Evolutionary conservation across 2,797 vertebrate genomes (phyloP).

Genomic region (Loriculus beryllinus): DNA sequence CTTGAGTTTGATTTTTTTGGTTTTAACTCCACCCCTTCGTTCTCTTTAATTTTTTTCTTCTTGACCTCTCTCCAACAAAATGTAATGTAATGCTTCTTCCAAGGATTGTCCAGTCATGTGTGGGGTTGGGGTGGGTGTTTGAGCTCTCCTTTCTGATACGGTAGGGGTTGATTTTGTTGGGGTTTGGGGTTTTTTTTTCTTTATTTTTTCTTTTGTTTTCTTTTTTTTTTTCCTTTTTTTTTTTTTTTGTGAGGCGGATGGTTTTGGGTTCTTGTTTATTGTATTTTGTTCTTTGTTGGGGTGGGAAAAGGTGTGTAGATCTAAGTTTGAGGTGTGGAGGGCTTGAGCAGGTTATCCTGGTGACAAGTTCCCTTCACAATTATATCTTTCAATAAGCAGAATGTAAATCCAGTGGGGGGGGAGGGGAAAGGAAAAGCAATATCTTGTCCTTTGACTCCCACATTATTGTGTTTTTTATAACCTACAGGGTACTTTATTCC

Average conservation of each 20-base stretch:
- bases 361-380: slow-evolving; percentile 56
- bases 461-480: slow-evolving; percentile 46
- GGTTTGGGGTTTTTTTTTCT: neutral
- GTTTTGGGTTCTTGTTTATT: neutral
- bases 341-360: slow-evolving; percentile 62
- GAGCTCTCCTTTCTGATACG: neutral
- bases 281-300: neutral
- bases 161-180: slow-evolving; percentile 7
- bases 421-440: slow-evolving; percentile 56
- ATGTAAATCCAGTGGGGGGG: slow-evolving; percentile 65
- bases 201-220: too few species aligned
- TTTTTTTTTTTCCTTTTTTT: too few species aligned
- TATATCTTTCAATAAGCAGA: slow-evolving; percentile 71
- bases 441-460: slow-evolving; percentile 67
- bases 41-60: neutral
- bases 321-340: slow-evolving; percentile 62
- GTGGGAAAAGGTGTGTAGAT: slow-evolving; percentile 55
- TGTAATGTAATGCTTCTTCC: slow-evolving; percentile 72
- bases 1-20: neutral
- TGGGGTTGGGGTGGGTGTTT: slow-evolving; percentile 19
- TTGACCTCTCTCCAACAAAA: slow-evolving; percentile 70
- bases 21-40: slow-evolving; percentile 38
- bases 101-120: slow-evolving; percentile 73
- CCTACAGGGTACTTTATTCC: slow-evolving; percentile 60
- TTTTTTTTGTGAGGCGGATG: neutral